These are phyloP conservation scores for Drosophila borealis DNA, from an alignment of 2,888 invertebrate genomes.

Conservation along the genomic window DNA sequence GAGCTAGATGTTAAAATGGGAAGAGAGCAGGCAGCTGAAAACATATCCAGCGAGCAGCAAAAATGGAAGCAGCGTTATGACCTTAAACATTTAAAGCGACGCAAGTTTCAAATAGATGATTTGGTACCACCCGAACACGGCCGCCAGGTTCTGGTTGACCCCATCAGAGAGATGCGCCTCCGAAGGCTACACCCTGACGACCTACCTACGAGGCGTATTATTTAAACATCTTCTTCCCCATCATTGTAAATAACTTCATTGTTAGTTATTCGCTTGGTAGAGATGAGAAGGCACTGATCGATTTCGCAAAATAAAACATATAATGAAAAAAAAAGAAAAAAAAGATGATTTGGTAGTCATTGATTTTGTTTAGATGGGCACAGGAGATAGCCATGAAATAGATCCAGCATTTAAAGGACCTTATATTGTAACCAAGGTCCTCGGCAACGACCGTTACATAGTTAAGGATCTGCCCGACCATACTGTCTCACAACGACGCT, in stretches of 20 bases:
- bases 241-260: no score
- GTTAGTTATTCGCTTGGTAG: no score
- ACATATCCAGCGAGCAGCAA: background rate
- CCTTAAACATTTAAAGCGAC: background rate
- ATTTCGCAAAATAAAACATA: no score
- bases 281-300: no score
- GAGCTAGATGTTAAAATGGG: background rate
- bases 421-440: background rate
- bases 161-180: no score
- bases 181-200: no score
- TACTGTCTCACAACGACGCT: conserved; percentile 1
- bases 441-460: conserved; percentile 3
- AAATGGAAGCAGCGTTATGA: conserved; percentile 3
- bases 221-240: no score
- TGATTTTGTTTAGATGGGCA: conserved; percentile 1
- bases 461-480: background rate
- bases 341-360: conserved; percentile 2
- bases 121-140: background rate
- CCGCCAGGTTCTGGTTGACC: no score
- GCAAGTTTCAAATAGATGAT: background rate
- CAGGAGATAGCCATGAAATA: no score
- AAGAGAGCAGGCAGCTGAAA: background rate
- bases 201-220: no score
- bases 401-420: conserved; percentile 9
- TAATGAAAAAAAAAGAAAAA: background rate